These are phyloP conservation scores for Girardinichthys multiradiatus DNA, from an alignment of 2,113 vertebrate genomes.

Conservation along the genomic window DNA sequence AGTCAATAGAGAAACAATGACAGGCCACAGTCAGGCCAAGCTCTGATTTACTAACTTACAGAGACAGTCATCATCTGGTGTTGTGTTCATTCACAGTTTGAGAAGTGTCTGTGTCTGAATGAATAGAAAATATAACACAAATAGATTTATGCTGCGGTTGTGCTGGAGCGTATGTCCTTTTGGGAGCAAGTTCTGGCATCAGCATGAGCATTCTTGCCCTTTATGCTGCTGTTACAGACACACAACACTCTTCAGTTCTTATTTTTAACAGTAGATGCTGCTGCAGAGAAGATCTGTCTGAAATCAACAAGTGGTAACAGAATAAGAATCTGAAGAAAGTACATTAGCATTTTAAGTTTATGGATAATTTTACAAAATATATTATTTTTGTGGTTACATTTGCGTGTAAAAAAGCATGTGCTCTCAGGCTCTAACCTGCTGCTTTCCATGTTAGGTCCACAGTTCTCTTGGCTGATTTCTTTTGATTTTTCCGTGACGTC, in stretches of 20 bases:
- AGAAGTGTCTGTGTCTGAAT: slow-evolving; percentile 18
- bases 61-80: slow-evolving; percentile 44
- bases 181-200: background rate
- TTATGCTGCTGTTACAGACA: background rate
- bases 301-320: background rate
- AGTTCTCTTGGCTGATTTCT: too few relatives aligned
- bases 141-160: background rate
- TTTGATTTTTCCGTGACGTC: too few relatives aligned
- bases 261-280: background rate
- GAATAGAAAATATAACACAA: slow-evolving; percentile 30
- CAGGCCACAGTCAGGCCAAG: slow-evolving; percentile 15
- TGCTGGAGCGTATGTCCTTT: background rate
- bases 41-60: slow-evolving; percentile 57
- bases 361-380: too few relatives aligned
- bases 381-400: too few relatives aligned
- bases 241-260: background rate
- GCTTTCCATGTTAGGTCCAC: too few relatives aligned
- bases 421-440: too few relatives aligned
- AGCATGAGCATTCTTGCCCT: background rate
- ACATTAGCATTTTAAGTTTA: too few relatives aligned
- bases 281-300: background rate
- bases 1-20: slow-evolving; percentile 46
- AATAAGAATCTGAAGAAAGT: too few relatives aligned
- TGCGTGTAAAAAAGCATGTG: too few relatives aligned
- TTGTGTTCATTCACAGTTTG: slow-evolving; percentile 45